Evolutionary conservation across 2,888 invertebrate genomes (phyloP).

Genomic region (Omphaloscelis lunosa): DNA sequence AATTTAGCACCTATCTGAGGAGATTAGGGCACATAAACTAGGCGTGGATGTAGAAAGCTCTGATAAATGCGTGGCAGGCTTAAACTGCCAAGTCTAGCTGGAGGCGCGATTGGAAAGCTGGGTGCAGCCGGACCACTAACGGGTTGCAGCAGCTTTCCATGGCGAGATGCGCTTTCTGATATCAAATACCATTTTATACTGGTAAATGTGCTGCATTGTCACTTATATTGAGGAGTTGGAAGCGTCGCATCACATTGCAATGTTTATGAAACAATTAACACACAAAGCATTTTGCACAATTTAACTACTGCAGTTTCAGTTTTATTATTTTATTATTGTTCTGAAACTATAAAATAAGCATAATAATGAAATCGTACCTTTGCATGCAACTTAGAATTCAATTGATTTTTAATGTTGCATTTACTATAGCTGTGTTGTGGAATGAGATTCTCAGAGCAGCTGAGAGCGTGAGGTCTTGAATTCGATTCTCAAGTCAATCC

Average conservation of each 20-base stretch:
- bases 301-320: background rate
- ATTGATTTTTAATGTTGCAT: constrained; percentile 8
- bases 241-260: background rate
- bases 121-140: constrained; percentile 82
- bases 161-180: constrained; percentile 85
- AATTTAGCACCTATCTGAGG: constrained; percentile 43
- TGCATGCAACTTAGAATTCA: background rate
- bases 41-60: constrained; percentile 80
- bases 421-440: background rate
- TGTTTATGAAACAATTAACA: constrained; percentile 23
- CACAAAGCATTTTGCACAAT: constrained; percentile 15
- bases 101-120: constrained; percentile 86
- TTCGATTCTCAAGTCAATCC: background rate
- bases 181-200: constrained; percentile 73
- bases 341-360: constrained; percentile 8
- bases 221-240: constrained; percentile 62
- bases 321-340: background rate
- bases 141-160: constrained; percentile 84
- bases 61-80: constrained; percentile 77
- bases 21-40: constrained; percentile 64
- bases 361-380: background rate
- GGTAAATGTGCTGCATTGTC: constrained; percentile 69
- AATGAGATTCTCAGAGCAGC: background rate
- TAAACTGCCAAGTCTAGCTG: constrained; percentile 68
- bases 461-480: background rate